phyloP scores from a whole-genome alignment of 2,888 invertebrate species.

The Sympetrum striolatum region DNA sequence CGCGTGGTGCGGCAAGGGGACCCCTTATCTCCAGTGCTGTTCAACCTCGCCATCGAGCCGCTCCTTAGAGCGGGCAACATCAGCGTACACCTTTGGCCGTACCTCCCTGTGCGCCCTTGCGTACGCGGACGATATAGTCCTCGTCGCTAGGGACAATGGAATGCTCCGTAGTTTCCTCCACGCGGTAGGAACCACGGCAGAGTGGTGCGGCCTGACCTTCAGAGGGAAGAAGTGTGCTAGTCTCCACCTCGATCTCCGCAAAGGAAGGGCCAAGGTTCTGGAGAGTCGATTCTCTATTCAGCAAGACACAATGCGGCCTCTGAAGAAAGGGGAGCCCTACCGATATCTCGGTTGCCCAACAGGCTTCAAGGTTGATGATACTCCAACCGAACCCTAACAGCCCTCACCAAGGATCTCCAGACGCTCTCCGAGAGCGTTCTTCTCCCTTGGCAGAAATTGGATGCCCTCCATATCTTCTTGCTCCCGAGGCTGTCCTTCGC shows the following conservation, averaged over 20 bases:
- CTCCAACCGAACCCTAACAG: conserved; percentile 47
- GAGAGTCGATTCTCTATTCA: background rate
- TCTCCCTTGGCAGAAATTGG: conserved; percentile 51
- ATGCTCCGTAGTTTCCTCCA: conserved; percentile 47
- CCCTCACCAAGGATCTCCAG: conserved; percentile 10
- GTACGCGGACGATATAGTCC: conserved; percentile 52
- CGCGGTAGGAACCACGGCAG: background rate
- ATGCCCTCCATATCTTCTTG: conserved; percentile 50
- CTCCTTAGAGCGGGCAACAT: background rate
- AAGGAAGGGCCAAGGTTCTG: background rate
- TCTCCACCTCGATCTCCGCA: conserved; percentile 47
- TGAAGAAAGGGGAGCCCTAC: conserved; percentile 47
- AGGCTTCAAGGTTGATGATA: conserved; percentile 51
- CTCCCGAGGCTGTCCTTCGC: conserved; percentile 15
- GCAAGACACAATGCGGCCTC: background rate
- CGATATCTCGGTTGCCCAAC: conserved; percentile 55
- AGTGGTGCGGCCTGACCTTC: conserved; percentile 52
- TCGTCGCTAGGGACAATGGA: conserved; percentile 45
- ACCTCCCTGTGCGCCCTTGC: conserved; percentile 44
- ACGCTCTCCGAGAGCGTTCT: conserved; percentile 46
- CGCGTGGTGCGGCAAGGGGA: background rate
- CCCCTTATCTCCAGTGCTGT: background rate
- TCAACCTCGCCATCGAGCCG: background rate
- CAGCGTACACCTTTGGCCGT: background rate
- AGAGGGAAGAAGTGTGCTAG: conserved; percentile 53